Base-by-base conservation (phyloP, 2,888 invertebrate species). In the Allolobophora icterica region DNA sequence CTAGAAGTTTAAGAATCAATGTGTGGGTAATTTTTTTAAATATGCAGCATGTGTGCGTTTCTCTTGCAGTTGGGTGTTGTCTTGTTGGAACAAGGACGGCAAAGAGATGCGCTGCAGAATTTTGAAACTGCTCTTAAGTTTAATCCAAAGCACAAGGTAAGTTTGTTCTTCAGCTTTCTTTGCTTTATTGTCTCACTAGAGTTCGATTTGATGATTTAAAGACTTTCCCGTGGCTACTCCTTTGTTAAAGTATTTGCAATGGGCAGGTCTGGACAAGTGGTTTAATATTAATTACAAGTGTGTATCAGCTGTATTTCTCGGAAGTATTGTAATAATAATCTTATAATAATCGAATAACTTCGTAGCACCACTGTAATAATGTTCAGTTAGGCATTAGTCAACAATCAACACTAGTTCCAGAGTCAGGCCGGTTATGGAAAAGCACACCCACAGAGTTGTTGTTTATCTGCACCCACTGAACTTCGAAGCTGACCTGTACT, bases 121-220 rank as follows among this genome's bases (percentile, higher is more conserved):
- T 96, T 99, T 94, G 98, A 99, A 95, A 98, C 98, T 95, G 99
- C 99, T 0, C 96, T 99, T 90, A 97, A 98, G 95, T 96, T 98
- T 94, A 98, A 98, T 95, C 98, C 99, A 0, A 98, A 98, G 93
- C 99, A 99, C 95, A 98, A 98, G 94, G 95, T 95, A 93, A 30
- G n/a, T 8, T 71, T 0, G 1, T n/a, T 92, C 93, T 91, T 71
- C 40, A n/a, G 24, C 35, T 17, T 52, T 34, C n/a, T 83, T 90
- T 71, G 21, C 52, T 52, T 21, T 52, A 1, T 52, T 52, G 2
- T 52, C 21, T 52, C 21, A 52, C 3, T 52, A 21, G 34, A 24
- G 45, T 45, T 38, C 30, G 24, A 40, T 71, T 71, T n/a, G n/a
- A 17, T n/a, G 30, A 71, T 71, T 71, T 71, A 71, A 71, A n/a